Evolutionary conservation across 35 echinoderm and acorn worm genomes (phyloP).

Genomic region (Eucidaris tribuloides): DNA sequence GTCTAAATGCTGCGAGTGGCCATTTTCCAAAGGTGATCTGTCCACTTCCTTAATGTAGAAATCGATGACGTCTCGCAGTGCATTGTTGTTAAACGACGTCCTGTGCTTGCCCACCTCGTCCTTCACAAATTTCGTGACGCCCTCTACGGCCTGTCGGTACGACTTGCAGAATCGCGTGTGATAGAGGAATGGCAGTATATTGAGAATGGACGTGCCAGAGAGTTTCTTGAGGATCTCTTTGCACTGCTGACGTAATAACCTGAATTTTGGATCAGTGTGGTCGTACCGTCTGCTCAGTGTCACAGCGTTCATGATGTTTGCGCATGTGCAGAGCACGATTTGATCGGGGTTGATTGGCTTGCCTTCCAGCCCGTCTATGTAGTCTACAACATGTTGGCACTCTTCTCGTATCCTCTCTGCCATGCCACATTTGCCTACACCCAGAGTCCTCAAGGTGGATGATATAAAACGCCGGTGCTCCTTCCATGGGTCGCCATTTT

Average conservation of each 20-base stretch:
- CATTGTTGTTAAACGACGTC: conserved; percentile 17
- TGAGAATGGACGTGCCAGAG: not conserved
- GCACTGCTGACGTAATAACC: not conserved
- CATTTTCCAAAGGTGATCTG: not conserved
- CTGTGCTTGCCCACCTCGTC: not conserved
- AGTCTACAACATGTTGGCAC: not conserved
- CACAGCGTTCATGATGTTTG: conserved; percentile 42
- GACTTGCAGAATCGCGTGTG: conserved; percentile 30
- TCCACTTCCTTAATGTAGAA: conserved; percentile 25
- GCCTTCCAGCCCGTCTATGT: conserved; percentile 4
- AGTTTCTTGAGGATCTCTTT: conserved; percentile 20
- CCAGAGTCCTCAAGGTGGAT: conserved; percentile 20
- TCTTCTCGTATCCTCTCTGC: conserved; percentile 29
- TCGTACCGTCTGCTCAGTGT: conserved; percentile 19
- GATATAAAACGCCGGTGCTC: conserved; percentile 24
- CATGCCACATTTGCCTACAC: conserved; percentile 34
- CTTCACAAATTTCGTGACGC: not conserved
- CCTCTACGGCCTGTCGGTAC: conserved; percentile 2
- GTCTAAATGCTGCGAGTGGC: not conserved
- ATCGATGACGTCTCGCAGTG: conserved; percentile 35
- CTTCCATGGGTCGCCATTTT: conserved; percentile 45
- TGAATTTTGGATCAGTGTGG: conserved; percentile 13
- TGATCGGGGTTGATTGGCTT: conserved; percentile 31
- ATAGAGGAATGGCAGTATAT: conserved; percentile 39
- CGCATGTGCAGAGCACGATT: not conserved